These are phyloP conservation scores for Peucedramus taeniatus DNA, from an alignment of 2,113 vertebrate species.

Conservation along the genomic window DNA sequence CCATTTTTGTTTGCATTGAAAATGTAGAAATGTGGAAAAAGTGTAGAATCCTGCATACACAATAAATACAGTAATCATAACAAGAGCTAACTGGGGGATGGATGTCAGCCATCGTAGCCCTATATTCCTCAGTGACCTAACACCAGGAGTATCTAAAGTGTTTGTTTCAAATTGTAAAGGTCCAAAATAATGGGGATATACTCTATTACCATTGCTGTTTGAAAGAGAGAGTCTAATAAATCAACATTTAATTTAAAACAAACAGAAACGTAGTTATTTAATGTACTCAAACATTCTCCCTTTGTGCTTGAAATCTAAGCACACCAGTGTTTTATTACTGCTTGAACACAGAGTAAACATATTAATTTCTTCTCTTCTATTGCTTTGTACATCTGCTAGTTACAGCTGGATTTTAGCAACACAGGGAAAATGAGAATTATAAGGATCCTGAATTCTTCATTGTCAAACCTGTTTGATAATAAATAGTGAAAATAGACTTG, in stretches of 20 bases:
- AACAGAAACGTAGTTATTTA: background rate
- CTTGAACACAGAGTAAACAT: background rate
- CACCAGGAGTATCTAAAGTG: background rate
- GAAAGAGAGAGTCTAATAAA: background rate
- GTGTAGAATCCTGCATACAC: background rate
- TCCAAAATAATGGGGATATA: background rate
- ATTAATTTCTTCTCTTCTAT: background rate
- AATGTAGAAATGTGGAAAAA: background rate
- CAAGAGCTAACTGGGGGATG: background rate
- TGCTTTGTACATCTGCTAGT: background rate
- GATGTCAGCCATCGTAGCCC: background rate
- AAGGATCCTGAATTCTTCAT: background rate
- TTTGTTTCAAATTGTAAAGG: background rate
- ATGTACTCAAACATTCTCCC: background rate
- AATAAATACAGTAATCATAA: background rate
- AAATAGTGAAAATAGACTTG: background rate
- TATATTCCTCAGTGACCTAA: background rate
- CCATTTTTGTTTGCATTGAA: background rate
- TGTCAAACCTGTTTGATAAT: background rate
- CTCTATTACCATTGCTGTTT: background rate
- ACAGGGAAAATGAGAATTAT: background rate
- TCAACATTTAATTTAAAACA: background rate
- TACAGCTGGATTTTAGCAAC: background rate
- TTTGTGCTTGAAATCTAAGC: background rate
- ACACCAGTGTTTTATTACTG: background rate